Conservation (phyloP, 2,797 vertebrate species). For the Microctenopoma steveboyesi region DNA sequence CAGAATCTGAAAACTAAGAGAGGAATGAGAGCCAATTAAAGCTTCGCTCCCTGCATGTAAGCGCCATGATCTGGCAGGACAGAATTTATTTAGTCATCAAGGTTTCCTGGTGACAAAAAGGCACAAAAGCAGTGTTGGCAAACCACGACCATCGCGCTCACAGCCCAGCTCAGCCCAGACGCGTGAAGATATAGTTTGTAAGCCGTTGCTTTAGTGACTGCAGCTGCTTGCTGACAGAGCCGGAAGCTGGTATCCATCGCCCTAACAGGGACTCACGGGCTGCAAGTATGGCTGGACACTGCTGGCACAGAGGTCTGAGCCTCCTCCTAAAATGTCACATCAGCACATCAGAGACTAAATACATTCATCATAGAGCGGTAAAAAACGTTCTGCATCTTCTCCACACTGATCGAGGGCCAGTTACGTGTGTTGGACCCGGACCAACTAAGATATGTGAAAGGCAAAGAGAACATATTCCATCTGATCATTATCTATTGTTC, state of each 20-base stretch:
- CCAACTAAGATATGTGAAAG: not conserved
- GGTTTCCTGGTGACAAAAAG: conserved; percentile 45
- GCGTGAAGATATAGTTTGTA: conserved; percentile 15
- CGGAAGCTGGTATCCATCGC: conserved; percentile 31
- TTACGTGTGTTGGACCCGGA: too few species aligned
- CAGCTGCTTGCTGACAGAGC: conserved; percentile 24
- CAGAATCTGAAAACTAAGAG: conserved; percentile 27
- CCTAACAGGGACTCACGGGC: conserved; percentile 46
- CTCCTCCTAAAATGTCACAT: conserved; percentile 67
- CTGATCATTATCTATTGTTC: not conserved
- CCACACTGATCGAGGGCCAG: not conserved
- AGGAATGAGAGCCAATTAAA: conserved; percentile 48
- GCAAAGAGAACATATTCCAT: not conserved
- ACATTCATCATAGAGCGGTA: conserved; percentile 50
- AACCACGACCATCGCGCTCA: conserved; percentile 21
- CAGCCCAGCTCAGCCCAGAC: conserved; percentile 1
- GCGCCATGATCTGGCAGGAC: conserved; percentile 51
- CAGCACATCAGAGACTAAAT: conserved; percentile 58
- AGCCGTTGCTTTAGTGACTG: conserved; percentile 11
- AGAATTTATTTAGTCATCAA: conserved; percentile 51
- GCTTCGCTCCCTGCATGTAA: conserved; percentile 43
- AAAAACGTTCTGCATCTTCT: conserved; percentile 3
- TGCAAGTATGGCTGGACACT: conserved; percentile 35
- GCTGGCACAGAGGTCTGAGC: conserved; percentile 26
- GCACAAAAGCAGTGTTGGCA: conserved; percentile 22